These are phyloP conservation scores for Serrognathus titanus DNA, from an alignment of 2,888 invertebrate genomes.

Conservation along the genomic window DNA sequence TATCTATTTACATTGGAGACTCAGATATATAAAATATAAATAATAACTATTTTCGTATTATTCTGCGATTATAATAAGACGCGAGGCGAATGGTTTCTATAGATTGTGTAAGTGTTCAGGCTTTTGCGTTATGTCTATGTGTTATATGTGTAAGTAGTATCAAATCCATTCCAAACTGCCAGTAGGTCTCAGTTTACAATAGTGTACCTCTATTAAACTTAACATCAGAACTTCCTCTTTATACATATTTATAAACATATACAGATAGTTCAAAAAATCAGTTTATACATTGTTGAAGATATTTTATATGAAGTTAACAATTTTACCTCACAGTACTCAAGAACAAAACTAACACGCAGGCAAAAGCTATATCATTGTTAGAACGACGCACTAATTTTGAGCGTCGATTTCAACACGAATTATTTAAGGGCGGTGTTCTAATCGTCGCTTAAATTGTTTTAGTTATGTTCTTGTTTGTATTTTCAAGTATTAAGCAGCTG, in stretches of 20 bases:
- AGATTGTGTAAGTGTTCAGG: slow-evolving; percentile 41
- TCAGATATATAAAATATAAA: slow-evolving; percentile 42
- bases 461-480: slow-evolving; percentile 2
- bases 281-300: slow-evolving; percentile 33
- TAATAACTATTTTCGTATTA: slow-evolving; percentile 45
- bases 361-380: slow-evolving; percentile 8
- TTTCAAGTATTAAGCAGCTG: slow-evolving; percentile 16
- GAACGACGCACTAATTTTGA: neutral
- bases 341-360: slow-evolving; percentile 18
- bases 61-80: slow-evolving; percentile 40
- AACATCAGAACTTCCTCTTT: slow-evolving; percentile 10
- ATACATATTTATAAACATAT: slow-evolving; percentile 14
- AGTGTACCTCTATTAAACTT: slow-evolving; percentile 21
- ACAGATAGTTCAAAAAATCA: slow-evolving; percentile 22
- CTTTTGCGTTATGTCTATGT: slow-evolving; percentile 41
- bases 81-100: slow-evolving; percentile 23
- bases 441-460: neutral
- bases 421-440: neutral
- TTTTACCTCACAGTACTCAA: slow-evolving; percentile 31
- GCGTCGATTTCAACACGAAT: neutral
- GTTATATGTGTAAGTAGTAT: slow-evolving; percentile 36
- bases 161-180: slow-evolving; percentile 33
- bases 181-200: slow-evolving; percentile 25
- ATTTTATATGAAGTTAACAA: slow-evolving; percentile 36
- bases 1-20: slow-evolving; percentile 47